Percentiles rank a stretch among this genome's conserved stretches.
Evolutionary conservation across 1,140 invertebrate genomes (phyloP).

Genomic region (Eumeta japonica): DNA sequence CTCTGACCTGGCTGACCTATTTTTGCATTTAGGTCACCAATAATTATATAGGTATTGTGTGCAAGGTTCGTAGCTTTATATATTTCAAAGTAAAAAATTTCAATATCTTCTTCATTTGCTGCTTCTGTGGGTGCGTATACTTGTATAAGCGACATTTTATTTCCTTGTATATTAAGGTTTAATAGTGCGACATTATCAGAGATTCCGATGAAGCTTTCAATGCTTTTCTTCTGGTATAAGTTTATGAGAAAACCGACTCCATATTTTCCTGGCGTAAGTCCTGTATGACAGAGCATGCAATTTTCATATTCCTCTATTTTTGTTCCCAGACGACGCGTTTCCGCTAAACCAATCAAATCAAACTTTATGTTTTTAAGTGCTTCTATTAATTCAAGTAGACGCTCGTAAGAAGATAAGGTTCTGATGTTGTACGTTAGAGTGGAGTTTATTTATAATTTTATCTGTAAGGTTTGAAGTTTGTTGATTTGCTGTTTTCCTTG

Average conservation of each 20-base stretch:
- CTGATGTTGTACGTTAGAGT: constrained; percentile 14
- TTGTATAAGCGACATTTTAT: constrained; percentile 11
- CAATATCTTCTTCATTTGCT: constrained; percentile 10
- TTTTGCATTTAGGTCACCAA: constrained; percentile 12
- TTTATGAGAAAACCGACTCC: constrained; percentile 13
- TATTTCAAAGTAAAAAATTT: constrained; percentile 7
- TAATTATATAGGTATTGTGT: constrained; percentile 3
- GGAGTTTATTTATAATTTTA: constrained; percentile 4
- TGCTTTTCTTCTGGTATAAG: constrained; percentile 5
- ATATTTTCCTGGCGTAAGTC: constrained; percentile 8
- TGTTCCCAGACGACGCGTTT: constrained; percentile 4
- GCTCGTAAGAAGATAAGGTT: constrained; percentile 8
- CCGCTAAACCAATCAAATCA: constrained; percentile 6
- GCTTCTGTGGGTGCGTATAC: constrained; percentile 10
- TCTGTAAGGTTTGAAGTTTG: not conserved
- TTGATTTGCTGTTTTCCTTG: constrained; percentile 2
- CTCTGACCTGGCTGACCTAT: constrained; percentile 4
- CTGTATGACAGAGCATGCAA: constrained; percentile 9
- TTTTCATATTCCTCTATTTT: constrained; percentile 12
- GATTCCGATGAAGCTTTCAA: constrained; percentile 10
- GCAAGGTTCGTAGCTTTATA: constrained; percentile 3
- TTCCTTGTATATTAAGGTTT: constrained; percentile 6
- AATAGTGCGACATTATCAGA: constrained; percentile 10
- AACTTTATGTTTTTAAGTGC: constrained; percentile 2
- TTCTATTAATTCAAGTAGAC: constrained; percentile 4